Conservation (phyloP, 1,140 invertebrate genomes). For the Cydia strobilella region DNA sequence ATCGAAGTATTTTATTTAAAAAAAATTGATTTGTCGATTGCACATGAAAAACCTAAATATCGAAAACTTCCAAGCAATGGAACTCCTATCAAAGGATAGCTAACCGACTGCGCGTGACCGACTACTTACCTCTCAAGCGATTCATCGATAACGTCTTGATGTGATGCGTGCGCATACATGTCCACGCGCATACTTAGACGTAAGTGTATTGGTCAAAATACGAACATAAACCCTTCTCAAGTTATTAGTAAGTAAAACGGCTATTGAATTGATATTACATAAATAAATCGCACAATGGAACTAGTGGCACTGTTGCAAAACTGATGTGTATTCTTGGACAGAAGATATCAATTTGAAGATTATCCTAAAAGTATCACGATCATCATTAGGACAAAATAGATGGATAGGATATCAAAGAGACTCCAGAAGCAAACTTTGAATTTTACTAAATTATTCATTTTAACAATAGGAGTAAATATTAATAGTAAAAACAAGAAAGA, state of each 20-base stretch:
- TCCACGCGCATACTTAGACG: neutral
- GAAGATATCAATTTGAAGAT: too few species aligned
- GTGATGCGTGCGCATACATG: neutral
- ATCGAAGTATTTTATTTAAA: too few species aligned
- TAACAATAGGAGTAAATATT: neutral
- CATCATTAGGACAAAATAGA: too few species aligned
- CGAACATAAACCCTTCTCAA: neutral
- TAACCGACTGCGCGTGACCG: constrained; percentile 9
- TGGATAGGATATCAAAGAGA: too few species aligned
- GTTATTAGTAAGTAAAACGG: neutral
- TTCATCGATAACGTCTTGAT: constrained; percentile 11
- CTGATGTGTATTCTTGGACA: neutral
- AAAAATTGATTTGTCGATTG: too few species aligned
- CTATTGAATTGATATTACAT: neutral
- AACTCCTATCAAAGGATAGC: neutral
- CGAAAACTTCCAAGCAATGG: neutral
- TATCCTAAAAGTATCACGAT: too few species aligned
- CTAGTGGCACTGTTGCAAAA: neutral
- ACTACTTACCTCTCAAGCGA: constrained; percentile 6
- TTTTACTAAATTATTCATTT: too few species aligned
- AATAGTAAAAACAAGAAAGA: neutral
- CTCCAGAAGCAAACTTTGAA: too few species aligned
- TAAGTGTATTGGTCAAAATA: neutral
- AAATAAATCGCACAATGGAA: too few species aligned
- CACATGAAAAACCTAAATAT: too few species aligned